Evolutionary conservation across 2,113 vertebrate species (phyloP), one percentile per base, ranked within the genome.

Genomic region (Porphyrio hochstetteri): DNA sequence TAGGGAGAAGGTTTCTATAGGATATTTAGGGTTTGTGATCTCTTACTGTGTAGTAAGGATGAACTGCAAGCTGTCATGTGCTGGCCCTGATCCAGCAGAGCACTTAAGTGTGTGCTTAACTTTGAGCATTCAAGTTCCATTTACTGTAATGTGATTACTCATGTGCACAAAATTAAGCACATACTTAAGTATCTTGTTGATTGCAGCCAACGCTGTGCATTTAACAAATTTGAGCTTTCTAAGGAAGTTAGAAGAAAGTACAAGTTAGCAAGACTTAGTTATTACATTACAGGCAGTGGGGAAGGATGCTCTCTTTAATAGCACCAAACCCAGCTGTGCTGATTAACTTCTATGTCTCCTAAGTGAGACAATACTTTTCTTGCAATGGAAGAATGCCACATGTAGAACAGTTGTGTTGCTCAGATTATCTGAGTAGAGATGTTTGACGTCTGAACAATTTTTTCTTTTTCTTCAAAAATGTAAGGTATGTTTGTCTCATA

Each of bases 61-160:
- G 68, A 82, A 52, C 75, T 74, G 67, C 33, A 74, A 87, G 36
- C 76, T 87, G 50, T 79, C 77, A 69, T 67, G 70, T 35, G 59
- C 81, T 96, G 93, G 90, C 90, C 78, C 81, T 64, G 77, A 86
- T 94, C 96, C 92, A 96, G 92, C n/a, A 92, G 86, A 95, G 74
- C 92, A 95, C 95, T 96, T 96, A 97, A 96, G 88, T 70, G 55
- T 80, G 77, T 77, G 81, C 91, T 96, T 97, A 95, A 96, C 91
- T 96, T 91, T 87, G 29, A 84, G 80, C 55, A 65, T 84, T 84
- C 28, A 36, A 44, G 55, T 91, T 83, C 71, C 69, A 72, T 93
- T 96, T 95, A 91, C 80, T 91, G 82, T 91, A 91, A 96, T 46
- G 2, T 71, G 61, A 93, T 95, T 96, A 84, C 57, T 92, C 44